Base-by-base conservation (phyloP, 2,797 vertebrate genomes). In the Schizothorax lantsangensis region DNA sequence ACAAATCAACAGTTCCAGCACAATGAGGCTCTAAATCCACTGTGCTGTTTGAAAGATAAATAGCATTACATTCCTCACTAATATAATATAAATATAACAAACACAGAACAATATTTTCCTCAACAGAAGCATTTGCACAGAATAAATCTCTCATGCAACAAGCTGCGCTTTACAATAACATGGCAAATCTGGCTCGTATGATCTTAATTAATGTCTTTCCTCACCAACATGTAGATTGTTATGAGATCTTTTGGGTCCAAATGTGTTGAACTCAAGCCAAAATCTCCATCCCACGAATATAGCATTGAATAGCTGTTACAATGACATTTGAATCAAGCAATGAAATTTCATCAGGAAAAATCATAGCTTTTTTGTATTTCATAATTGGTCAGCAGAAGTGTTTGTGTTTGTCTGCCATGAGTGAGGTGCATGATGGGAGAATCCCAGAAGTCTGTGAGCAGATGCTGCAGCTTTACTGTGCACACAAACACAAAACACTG, bases 401-500 rank as follows among this genome's bases (percentile, higher is more conserved):
- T 45, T 15, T 43, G 0, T 52, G 26, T 21, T 5, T 30, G 59
- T 10, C 12, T 64, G 57, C n/a, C 78, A 19, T 7, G 23, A 80
- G 78, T 19, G 40, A 64, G 38, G 43, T 81, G 62, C 79, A 66
- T 80, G 59, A 45, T 80, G 57, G 57, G 38, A 80, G 71, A 77
- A 54, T 38, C 74, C 74, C 74, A 23, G 74, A 54, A 5, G 45
- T 21, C 17, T 57, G 74, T 6, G 74, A 78, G 49, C 74, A 78
- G 74, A 78, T 78, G 74, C 74, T 78, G 30, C 10, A 64, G n/a
- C n/a, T 80, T 80, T 33, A 81, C 79, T 66, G 57, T 2, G 79
- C 59, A 81, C 66, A 80, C 64, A 81, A 23, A 49, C 57, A 64
- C 57, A 80, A 26, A n/a, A 62, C 59, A 26, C 59, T 62, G 59